A percentile compares a stretch with the other conserved stretches of the same genome.
Evolutionary conservation across 2,888 invertebrate genomes (phyloP).

Genomic region (Pyrrhosoma nymphula): DNA sequence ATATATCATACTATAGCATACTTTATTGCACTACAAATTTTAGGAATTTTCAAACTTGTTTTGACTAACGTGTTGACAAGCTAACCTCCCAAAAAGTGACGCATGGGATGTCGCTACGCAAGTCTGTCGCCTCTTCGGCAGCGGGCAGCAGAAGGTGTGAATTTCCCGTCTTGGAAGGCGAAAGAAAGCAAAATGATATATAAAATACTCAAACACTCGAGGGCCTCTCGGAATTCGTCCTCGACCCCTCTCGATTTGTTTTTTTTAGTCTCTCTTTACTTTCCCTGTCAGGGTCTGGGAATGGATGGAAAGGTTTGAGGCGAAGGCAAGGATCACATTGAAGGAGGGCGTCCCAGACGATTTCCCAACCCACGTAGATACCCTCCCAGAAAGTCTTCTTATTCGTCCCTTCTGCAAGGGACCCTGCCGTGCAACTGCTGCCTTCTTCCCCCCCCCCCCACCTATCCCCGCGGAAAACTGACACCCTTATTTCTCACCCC

Average conservation of each 20-base stretch:
- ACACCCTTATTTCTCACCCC: slow-evolving; percentile 28
- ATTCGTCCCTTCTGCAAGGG: not conserved
- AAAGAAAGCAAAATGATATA: not conserved
- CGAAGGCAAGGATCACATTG: not conserved
- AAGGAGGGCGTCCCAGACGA: not conserved
- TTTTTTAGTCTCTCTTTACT: not conserved
- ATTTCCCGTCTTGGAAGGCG: not conserved
- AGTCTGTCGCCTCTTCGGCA: too few relatives aligned
- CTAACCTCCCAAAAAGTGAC: too few relatives aligned
- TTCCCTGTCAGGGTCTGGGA: not conserved
- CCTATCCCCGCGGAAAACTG: not conserved
- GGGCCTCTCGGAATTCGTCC: not conserved
- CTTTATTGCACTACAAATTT: too few relatives aligned
- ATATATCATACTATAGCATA: too few relatives aligned
- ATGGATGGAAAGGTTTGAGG: slow-evolving; percentile 10
- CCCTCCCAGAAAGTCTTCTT: too few relatives aligned
- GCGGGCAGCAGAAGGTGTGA: not conserved
- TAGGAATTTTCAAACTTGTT: too few relatives aligned
- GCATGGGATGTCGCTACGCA: too few relatives aligned
- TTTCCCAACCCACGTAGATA: not conserved
- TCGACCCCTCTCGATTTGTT: slow-evolving; percentile 15
- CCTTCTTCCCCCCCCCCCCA: not conserved
- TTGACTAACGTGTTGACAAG: too few relatives aligned
- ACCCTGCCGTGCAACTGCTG: not conserved
- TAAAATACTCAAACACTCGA: not conserved